Conservation (phyloP, 2,113 vertebrate species). For the Pluvianellus socialis region DNA sequence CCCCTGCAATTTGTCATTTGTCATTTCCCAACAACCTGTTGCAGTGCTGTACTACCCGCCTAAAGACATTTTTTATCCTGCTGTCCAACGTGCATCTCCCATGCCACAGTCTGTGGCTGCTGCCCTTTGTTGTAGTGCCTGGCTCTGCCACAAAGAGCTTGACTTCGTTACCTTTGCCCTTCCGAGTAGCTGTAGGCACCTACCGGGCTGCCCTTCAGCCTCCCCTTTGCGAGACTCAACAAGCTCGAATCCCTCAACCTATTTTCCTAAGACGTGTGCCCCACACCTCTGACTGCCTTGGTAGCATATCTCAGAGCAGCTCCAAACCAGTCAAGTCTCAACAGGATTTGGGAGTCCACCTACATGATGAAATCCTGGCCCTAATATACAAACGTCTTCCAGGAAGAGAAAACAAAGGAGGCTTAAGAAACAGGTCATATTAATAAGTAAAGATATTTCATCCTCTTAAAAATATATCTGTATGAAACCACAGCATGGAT, state of each 20-base stretch:
- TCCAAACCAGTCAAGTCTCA: neutral
- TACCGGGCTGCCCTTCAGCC: neutral
- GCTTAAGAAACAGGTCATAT: neutral
- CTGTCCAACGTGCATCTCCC: neutral
- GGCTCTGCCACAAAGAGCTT: neutral
- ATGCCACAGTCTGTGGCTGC: neutral
- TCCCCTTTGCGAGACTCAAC: neutral
- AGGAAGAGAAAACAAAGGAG: neutral
- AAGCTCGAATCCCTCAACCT: neutral
- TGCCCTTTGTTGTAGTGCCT: neutral
- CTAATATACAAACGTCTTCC: neutral
- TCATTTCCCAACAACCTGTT: neutral
- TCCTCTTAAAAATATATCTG: neutral
- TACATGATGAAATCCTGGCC: neutral
- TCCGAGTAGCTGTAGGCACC: neutral
- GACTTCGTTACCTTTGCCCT: neutral
- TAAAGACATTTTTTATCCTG: neutral
- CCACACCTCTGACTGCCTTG: neutral
- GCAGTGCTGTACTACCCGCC: neutral
- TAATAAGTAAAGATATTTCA: neutral
- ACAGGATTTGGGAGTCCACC: neutral
- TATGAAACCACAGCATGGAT: neutral
- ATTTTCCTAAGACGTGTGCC: neutral
- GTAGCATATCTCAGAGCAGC: neutral
- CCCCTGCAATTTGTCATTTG: neutral